phyloP scores from a whole-genome alignment of 2,797 vertebrate genomes.

The Phrynocephalus forsythii region DNA sequence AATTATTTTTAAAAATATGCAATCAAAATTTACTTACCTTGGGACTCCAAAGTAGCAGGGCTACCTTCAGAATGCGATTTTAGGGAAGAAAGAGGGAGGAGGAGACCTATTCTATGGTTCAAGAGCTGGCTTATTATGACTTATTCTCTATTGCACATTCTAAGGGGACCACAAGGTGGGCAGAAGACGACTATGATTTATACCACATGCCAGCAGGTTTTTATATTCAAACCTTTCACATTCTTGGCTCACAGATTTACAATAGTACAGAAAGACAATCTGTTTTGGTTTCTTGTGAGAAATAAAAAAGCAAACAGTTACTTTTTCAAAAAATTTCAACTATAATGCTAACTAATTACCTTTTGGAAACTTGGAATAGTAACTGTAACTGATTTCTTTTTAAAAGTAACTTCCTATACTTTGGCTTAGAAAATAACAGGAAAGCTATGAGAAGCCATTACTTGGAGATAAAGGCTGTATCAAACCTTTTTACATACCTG shows the following conservation, averaged over 20 bases:
- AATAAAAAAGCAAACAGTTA: not conserved
- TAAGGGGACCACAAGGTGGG: not conserved
- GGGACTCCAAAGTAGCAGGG: no score
- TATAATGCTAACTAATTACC: not conserved
- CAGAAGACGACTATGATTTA: not conserved
- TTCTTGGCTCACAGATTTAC: not conserved
- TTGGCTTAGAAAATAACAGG: not conserved
- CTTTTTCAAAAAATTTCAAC: not conserved
- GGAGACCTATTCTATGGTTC: not conserved
- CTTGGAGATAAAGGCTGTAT: not conserved
- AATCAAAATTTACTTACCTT: no score
- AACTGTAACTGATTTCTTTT: not conserved
- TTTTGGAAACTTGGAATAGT: not conserved
- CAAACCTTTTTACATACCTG: conserved; percentile 81
- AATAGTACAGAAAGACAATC: not conserved
- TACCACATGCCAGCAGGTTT: not conserved
- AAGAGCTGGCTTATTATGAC: not conserved
- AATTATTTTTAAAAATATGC: no score
- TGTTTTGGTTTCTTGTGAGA: not conserved
- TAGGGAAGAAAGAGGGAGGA: no score
- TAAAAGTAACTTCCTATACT: not conserved
- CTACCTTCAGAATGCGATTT: no score
- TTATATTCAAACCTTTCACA: not conserved
- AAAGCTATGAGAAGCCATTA: conserved; percentile 17
- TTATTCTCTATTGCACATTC: not conserved